Base-by-base conservation (phyloP, 2,113 vertebrate genomes). In the Eubucco bourcierii region DNA sequence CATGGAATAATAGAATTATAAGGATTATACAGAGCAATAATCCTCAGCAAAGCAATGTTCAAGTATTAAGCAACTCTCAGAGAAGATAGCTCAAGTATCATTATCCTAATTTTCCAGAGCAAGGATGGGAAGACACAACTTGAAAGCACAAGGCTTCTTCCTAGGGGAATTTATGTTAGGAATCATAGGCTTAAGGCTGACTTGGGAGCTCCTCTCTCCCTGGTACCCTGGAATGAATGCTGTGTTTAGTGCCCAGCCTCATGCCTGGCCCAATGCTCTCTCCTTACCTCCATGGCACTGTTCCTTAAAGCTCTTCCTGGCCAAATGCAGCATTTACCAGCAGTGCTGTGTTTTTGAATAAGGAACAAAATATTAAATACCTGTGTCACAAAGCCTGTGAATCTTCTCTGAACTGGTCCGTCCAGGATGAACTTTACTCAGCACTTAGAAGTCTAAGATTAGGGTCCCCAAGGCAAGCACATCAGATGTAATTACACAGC, bases 1-100 rank as follows among this genome's bases (percentile, higher is more conserved):
- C 1, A 1, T 31, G 28, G 63, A 84, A 79, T 92, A 88, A 88
- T 34, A 93, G 65, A 94, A 90, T 93, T 86, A 88, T 5, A 64
- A 61, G 68, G 68, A 86, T 91, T 90, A 88, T 53, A 68, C 18
- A 68, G 44, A 81, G 68, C 59, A 81, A 47, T 76, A 92, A 94
- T 53, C 61, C 68, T 84, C 61, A 86, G 88, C 58, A 82, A 84
- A 90, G 63, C 81, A 25, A 25, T 87, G 77, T 39, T 78, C 25
- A 74, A 74, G 71, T 67, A 93, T 7, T 75, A 84, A 95, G 75
- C 47, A 90, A 70, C 23, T n/a, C 33, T 92, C 24, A 12, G 37
- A 91, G 34, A 81, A 76, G 78, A 87, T 5, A 80, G 59, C 60
- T 91, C 34, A 68, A 70, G 34, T 70, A 59, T 44, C 74, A 78